These are phyloP conservation scores for Porites evermanni DNA, from an alignment of 92 coral and sea anemone genomes.

Conservation along the genomic window DNA sequence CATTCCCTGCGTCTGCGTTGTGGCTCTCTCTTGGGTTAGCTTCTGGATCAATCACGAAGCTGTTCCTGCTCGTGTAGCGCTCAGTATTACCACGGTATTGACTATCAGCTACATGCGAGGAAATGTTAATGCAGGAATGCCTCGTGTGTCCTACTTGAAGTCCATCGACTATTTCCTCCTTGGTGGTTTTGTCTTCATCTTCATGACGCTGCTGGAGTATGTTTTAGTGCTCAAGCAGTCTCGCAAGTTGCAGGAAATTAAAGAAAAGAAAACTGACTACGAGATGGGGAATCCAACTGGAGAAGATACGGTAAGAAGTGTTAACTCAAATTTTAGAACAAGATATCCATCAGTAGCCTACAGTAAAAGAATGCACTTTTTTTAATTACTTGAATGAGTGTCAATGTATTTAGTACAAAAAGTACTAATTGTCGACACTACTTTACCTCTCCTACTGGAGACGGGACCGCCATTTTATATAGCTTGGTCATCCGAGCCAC, in stretches of 20 bases:
- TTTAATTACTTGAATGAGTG: too few species aligned
- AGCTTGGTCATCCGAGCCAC: too few species aligned
- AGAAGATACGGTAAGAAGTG: conserved; percentile 11
- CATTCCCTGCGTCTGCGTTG: conserved; percentile 88
- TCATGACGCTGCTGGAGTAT: conserved; percentile 87
- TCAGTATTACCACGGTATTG: conserved; percentile 95
- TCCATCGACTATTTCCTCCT: conserved; percentile 93
- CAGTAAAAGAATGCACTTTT: too few species aligned
- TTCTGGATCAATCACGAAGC: conserved; percentile 98
- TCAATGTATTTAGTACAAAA: too few species aligned
- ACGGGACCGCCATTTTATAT: too few species aligned
- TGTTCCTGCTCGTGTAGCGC: conserved; percentile 94
- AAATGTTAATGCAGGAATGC: conserved; percentile 87
- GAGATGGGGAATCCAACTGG: conserved; percentile 23
- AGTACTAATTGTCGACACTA: too few species aligned
- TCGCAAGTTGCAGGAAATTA: conserved; percentile 19
- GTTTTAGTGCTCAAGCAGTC: conserved; percentile 85
- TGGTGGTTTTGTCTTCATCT: conserved; percentile 91
- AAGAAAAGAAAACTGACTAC: conserved; percentile 20
- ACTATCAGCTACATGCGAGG: conserved; percentile 97
- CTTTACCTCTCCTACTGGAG: too few species aligned
- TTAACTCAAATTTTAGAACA: not conserved
- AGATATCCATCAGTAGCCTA: too few species aligned
- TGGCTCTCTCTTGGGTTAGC: conserved; percentile 94
- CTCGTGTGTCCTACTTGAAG: conserved; percentile 93